phyloP scores from a whole-genome alignment of 2,797 vertebrate species.

The Notolabrus celidotus region DNA sequence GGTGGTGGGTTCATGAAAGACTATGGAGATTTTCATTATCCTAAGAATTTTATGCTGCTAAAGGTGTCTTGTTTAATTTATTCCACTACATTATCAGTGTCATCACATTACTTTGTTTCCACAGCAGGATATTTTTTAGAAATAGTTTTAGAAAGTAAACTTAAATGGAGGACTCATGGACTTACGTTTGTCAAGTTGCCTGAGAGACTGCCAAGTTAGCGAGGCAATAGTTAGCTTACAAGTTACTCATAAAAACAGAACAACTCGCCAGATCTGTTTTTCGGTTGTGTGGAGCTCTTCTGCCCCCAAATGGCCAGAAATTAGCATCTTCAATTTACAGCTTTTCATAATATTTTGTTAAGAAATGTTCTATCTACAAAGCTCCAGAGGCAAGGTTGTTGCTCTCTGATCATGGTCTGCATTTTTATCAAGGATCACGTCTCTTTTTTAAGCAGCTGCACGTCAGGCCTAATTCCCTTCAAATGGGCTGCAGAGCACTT shows the following conservation, averaged over 20 bases:
- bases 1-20: constrained; percentile 33
- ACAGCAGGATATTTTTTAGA: too few relatives aligned
- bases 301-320: not conserved
- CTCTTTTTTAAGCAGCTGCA: constrained; percentile 88
- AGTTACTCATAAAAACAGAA: not conserved
- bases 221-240: not conserved
- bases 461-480: constrained; percentile 91
- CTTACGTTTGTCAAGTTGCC: too few relatives aligned
- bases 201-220: too few relatives aligned
- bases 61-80: not conserved
- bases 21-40: constrained; percentile 12
- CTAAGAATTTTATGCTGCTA: not conserved
- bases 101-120: not conserved
- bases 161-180: too few relatives aligned
- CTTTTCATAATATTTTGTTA: constrained; percentile 41
- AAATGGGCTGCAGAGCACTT: constrained; percentile 87
- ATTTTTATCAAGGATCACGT: constrained; percentile 90
- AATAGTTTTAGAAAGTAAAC: too few relatives aligned
- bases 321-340: constrained; percentile 66
- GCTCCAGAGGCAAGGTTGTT: constrained; percentile 79
- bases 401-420: constrained; percentile 86
- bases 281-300: not conserved
- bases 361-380: constrained; percentile 76
- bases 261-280: not conserved
- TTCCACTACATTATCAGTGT: not conserved